Evolutionary conservation across 2,797 vertebrate species (phyloP).

Genomic region (Xiphorhynchus erythropygius): DNA sequence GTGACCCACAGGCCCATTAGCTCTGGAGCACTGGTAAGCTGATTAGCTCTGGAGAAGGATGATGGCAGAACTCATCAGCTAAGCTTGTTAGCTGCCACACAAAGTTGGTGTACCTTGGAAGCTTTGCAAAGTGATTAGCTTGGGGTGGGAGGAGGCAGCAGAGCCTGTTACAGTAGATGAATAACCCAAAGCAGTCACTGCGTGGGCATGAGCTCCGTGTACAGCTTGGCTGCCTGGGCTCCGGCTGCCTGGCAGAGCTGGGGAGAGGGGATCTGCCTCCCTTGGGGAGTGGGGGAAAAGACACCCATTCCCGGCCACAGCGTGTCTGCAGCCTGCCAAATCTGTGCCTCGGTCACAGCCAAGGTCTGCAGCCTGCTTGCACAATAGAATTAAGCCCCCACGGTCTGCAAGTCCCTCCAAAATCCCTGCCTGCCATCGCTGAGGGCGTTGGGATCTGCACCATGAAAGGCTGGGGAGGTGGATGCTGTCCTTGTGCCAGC

Average conservation of each 20-base stretch:
- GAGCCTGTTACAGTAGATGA: conserved; percentile 33
- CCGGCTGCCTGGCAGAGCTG: neutral
- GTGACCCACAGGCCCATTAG: conserved; percentile 59
- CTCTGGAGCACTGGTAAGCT: conserved; percentile 52
- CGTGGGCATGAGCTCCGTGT: neutral
- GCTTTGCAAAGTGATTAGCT: conserved; percentile 55
- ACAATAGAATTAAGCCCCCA: neutral
- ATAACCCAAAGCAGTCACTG: conserved; percentile 24
- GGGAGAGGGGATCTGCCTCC: neutral
- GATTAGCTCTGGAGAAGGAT: conserved; percentile 65
- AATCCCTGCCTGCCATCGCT: neutral
- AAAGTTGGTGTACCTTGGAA: conserved; percentile 55
- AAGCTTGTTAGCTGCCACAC: conserved; percentile 63
- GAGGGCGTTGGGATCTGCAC: neutral
- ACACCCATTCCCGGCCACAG: neutral
- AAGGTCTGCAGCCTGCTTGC: neutral
- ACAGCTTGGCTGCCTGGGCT: neutral
- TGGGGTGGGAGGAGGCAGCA: conserved; percentile 51
- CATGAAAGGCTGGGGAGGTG: neutral
- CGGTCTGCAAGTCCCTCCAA: neutral
- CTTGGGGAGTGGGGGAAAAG: neutral
- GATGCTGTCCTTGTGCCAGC: neutral
- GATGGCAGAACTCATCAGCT: conserved; percentile 62
- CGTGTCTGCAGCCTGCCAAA: neutral
- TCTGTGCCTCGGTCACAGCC: neutral